These are phyloP conservation scores for Drosophila paramelanica DNA, from an alignment of 2,888 invertebrate genomes.

Conservation along the genomic window DNA sequence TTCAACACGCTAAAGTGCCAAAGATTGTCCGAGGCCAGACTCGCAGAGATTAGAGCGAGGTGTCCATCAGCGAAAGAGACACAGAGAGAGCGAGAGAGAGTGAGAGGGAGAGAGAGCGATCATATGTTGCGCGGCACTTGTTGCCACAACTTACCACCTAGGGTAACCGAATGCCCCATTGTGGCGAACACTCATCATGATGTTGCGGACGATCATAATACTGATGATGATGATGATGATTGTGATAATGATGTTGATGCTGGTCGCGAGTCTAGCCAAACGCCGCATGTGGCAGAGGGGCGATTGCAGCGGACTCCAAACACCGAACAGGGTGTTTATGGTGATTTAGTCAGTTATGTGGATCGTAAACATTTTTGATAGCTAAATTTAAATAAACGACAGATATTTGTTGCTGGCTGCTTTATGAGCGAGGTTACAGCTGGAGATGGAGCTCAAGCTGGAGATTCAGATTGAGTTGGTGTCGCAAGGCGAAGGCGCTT, in stretches of 20 bases:
- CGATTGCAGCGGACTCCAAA: slow-evolving; percentile 57
- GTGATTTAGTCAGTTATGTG: slow-evolving; percentile 85
- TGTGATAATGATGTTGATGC: slow-evolving; percentile 37
- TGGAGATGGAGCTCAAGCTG: slow-evolving; percentile 15
- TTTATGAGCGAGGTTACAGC: slow-evolving; percentile 57
- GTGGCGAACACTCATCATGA: slow-evolving; percentile 46
- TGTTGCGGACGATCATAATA: slow-evolving; percentile 35
- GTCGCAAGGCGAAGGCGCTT: slow-evolving; percentile 57
- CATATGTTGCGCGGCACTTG: slow-evolving; percentile 65
- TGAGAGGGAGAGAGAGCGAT: slow-evolving; percentile 11
- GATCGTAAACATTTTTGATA: slow-evolving; percentile 85
- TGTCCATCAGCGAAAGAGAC: slow-evolving; percentile 29
- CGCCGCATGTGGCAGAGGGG: slow-evolving; percentile 59
- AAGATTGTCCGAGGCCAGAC: slow-evolving; percentile 60
- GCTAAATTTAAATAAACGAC: slow-evolving; percentile 85
- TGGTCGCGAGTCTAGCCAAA: slow-evolving; percentile 52
- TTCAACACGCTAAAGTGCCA: slow-evolving; percentile 81
- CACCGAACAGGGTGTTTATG: slow-evolving; percentile 84
- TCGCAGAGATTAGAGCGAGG: slow-evolving; percentile 52
- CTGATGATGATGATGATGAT: slow-evolving; percentile 35
- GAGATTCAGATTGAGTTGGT: slow-evolving; percentile 22
- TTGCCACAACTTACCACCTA: slow-evolving; percentile 81
- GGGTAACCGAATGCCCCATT: slow-evolving; percentile 59
- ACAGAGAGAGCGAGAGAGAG: slow-evolving; percentile 5
- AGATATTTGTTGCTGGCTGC: slow-evolving; percentile 77